Evolutionary conservation across 1,140 invertebrate species (phyloP).

Genomic region (Lineus longissimus): DNA sequence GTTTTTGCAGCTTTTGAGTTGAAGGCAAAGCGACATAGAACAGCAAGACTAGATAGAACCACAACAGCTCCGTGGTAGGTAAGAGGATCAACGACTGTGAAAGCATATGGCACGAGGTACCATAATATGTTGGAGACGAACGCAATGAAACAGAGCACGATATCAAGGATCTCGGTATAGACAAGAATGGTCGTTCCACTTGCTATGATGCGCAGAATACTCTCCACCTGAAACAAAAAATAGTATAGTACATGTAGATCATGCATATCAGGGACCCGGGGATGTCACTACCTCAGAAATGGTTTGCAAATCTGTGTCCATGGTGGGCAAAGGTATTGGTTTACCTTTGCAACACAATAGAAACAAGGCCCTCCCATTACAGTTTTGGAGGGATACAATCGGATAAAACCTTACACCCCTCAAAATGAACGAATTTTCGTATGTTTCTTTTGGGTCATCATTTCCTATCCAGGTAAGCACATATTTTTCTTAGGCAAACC

Average conservation of each 20-base stretch:
- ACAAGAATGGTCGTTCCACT: background rate
- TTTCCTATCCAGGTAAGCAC: too few relatives aligned
- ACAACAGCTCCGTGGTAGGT: background rate
- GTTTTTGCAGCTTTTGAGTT: background rate
- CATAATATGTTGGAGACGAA: conserved; percentile 2
- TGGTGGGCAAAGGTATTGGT: too few relatives aligned
- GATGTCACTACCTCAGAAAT: too few relatives aligned
- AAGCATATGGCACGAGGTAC: background rate
- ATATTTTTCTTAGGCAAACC: too few relatives aligned
- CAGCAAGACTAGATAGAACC: background rate
- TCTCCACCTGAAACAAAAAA: conserved; percentile 3
- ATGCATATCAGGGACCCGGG: background rate
- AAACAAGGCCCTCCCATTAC: too few relatives aligned
- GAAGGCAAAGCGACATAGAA: background rate
- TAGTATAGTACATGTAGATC: background rate
- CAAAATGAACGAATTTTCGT: too few relatives aligned
- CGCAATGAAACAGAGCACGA: background rate
- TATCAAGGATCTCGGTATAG: background rate
- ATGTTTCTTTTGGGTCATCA: too few relatives aligned
- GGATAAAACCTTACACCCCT: too few relatives aligned
- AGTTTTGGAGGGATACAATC: too few relatives aligned
- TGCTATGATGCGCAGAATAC: background rate
- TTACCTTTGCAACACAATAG: too few relatives aligned
- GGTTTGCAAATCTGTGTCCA: too few relatives aligned
- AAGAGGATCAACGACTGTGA: background rate